These are phyloP conservation scores for Fulmarus glacialis DNA, from an alignment of 2,113 vertebrate genomes.

Conservation along the genomic window DNA sequence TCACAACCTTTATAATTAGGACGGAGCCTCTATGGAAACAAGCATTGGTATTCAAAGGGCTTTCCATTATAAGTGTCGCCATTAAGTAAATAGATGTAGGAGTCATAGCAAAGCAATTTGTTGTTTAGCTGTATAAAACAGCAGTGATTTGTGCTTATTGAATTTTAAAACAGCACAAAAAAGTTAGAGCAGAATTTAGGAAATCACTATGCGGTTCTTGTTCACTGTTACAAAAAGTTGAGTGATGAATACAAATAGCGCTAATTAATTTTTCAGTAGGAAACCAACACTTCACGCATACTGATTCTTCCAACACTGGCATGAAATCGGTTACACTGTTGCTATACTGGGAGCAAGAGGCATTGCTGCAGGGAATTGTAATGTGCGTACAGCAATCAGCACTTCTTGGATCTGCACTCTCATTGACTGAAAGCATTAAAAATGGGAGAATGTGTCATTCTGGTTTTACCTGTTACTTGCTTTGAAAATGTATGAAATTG, in stretches of 20 bases:
- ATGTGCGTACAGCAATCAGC: neutral
- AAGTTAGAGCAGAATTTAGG: conserved; percentile 27
- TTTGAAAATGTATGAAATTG: neutral
- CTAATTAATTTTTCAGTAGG: conserved; percentile 64
- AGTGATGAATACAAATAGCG: conserved; percentile 57
- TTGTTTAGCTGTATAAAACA: conserved; percentile 45
- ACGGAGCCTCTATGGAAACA: neutral
- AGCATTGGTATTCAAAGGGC: neutral
- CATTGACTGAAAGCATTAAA: neutral
- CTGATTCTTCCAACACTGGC: neutral
- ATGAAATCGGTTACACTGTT: neutral
- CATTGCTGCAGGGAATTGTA: neutral
- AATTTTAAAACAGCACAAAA: conserved; percentile 4
- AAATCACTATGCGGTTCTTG: neutral
- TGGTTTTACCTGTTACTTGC: neutral
- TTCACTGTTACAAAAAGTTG: conserved; percentile 26
- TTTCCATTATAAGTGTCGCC: neutral
- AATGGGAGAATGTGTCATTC: neutral
- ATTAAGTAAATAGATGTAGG: neutral
- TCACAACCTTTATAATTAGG: neutral
- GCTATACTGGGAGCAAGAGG: neutral
- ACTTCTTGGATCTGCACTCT: neutral
- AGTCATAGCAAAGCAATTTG: conserved; percentile 25
- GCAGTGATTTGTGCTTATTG: conserved; percentile 62
- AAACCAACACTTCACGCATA: neutral